Conservation (phyloP, 2,113 vertebrate genomes). For the Myocastor coypus region DNA sequence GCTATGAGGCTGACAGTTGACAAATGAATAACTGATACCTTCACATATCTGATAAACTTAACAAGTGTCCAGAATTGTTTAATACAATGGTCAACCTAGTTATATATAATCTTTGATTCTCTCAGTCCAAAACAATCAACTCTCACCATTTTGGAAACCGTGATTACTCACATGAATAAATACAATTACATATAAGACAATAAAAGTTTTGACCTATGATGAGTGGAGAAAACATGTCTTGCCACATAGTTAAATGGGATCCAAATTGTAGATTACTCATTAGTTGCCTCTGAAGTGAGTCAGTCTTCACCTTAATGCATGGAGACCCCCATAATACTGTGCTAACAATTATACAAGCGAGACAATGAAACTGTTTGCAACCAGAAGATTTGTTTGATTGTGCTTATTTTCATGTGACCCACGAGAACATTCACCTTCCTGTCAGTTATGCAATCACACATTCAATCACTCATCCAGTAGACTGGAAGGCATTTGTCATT, state of each 20-base stretch:
- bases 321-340: background rate
- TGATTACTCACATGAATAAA: conserved; percentile 8
- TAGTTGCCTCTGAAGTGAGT: background rate
- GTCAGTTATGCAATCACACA: conserved; percentile 3
- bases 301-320: background rate
- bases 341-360: conserved; percentile 35
- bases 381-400: conserved; percentile 18
- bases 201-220: background rate
- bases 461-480: background rate
- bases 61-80: background rate
- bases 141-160: background rate
- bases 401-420: background rate
- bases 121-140: conserved; percentile 8
- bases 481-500: conserved; percentile 33
- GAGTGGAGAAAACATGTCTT: background rate
- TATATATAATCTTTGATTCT: background rate
- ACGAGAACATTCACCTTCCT: conserved; percentile 38
- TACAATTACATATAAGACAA: background rate
- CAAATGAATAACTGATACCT: conserved; percentile 31
- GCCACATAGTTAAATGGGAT: background rate
- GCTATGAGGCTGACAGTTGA: background rate
- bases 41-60: background rate
- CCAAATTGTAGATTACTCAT: background rate
- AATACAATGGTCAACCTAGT: conserved; percentile 1
- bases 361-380: conserved; percentile 25